Conservation (phyloP, 2,888 invertebrate genomes). For the Boloria euphrosyne region DNA sequence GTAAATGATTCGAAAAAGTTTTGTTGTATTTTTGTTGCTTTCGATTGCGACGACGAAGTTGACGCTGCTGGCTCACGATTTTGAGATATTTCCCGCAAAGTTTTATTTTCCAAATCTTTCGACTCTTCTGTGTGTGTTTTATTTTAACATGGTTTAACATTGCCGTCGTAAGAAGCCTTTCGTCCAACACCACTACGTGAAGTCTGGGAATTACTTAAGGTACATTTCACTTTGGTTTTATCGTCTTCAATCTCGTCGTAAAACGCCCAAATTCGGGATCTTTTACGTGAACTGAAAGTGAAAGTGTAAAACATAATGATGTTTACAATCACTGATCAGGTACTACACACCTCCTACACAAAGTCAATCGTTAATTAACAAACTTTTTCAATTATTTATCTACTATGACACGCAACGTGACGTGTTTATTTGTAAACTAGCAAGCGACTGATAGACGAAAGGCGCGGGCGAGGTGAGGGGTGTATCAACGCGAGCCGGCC, state of each 20-base stretch:
- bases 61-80: not conserved
- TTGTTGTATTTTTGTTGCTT: not conserved
- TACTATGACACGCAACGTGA: not conserved
- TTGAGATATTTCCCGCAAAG: not conserved
- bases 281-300: conserved; percentile 1
- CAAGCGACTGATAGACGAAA: not conserved
- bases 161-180: not conserved
- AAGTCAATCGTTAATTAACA: conserved; percentile 1
- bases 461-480: not conserved
- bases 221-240: not conserved
- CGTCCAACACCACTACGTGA: conserved; percentile 1
- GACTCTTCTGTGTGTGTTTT: not conserved
- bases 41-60: conserved; percentile 1
- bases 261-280: not conserved
- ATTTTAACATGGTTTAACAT: not conserved
- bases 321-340: not conserved
- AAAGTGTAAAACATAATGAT: too few relatives aligned
- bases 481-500: conserved; percentile 1
- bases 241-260: not conserved
- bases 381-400: not conserved
- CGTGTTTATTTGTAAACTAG: not conserved
- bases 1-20: not conserved
- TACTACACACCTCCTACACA: conserved; percentile 1
- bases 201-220: not conserved
- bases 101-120: not conserved